Evolutionary conservation across 2,888 invertebrate species (phyloP).

Genomic region (Drosophila parthenogenetica): DNA sequence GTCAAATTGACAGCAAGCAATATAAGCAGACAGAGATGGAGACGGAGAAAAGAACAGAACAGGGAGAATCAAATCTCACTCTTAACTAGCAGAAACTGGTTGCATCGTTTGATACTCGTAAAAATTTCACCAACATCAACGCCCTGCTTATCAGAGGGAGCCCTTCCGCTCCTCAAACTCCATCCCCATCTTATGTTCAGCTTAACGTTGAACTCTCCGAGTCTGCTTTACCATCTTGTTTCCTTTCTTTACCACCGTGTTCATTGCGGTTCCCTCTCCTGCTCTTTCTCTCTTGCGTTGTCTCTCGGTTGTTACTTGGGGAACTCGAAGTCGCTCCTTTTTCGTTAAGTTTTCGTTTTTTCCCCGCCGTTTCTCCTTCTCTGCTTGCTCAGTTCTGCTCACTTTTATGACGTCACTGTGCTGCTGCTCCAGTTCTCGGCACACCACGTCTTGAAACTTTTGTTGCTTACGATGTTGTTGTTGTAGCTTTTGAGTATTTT

Average conservation of each 20-base stretch:
- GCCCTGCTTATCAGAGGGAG: slow-evolving; percentile 60
- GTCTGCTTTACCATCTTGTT: slow-evolving; percentile 49
- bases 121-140: slow-evolving; percentile 57
- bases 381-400: slow-evolving; percentile 34
- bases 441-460: slow-evolving; percentile 53
- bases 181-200: background rate
- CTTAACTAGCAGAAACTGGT: slow-evolving; percentile 61
- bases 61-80: slow-evolving; percentile 30
- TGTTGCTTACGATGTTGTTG: slow-evolving; percentile 24
- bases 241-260: slow-evolving; percentile 50
- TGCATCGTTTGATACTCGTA: slow-evolving; percentile 54
- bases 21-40: slow-evolving; percentile 25
- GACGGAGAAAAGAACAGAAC: slow-evolving; percentile 4
- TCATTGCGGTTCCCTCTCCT: slow-evolving; percentile 34
- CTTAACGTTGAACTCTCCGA: slow-evolving; percentile 20
- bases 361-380: slow-evolving; percentile 62
- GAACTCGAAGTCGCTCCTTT: slow-evolving; percentile 42
- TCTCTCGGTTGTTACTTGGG: slow-evolving; percentile 34
- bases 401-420: slow-evolving; percentile 67
- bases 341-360: slow-evolving; percentile 79
- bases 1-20: slow-evolving; percentile 65
- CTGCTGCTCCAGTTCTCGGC: slow-evolving; percentile 75
- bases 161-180: background rate
- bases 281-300: slow-evolving; percentile 23
- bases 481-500: slow-evolving; percentile 25